phyloP scores from a whole-genome alignment of 2,113 vertebrate genomes.

The Chelonoidis abingdonii region DNA sequence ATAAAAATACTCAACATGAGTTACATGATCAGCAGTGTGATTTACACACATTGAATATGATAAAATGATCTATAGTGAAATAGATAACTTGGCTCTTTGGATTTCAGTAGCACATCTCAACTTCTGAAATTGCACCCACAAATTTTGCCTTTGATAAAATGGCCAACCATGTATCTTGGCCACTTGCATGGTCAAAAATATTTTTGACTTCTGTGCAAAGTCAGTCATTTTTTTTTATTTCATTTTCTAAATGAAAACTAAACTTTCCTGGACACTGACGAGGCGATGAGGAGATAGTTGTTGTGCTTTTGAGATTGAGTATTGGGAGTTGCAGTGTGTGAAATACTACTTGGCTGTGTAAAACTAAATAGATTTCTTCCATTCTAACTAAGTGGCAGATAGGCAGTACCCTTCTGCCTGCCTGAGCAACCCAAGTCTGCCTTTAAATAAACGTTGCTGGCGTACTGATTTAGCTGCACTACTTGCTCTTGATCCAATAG shows the following conservation, averaged over 20 bases:
- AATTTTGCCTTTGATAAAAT: neutral
- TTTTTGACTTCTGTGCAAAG: neutral
- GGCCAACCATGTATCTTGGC: neutral
- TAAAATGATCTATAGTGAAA: rapidly evolving
- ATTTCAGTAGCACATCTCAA: neutral
- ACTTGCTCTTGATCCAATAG: neutral
- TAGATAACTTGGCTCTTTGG: neutral
- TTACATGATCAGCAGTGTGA: neutral
- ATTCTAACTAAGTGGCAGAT: neutral
- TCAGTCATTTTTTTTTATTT: neutral
- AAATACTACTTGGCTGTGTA: neutral
- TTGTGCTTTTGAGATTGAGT: neutral
- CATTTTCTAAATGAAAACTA: constrained; percentile 11
- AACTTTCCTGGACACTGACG: neutral
- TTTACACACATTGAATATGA: neutral
- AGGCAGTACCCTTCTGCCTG: neutral
- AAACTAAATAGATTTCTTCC: neutral
- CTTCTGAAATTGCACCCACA: neutral
- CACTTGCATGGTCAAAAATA: neutral
- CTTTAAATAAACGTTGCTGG: constrained; percentile 44
- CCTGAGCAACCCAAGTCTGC: neutral
- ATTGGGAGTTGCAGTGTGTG: neutral
- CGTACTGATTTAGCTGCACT: neutral
- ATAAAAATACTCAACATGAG: neutral
- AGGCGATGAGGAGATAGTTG: neutral